A percentile compares a stretch with the other conserved stretches of the same genome.
These are phyloP conservation scores for Tipula unca DNA, from an alignment of 2,888 invertebrate species.

Conservation along the genomic window DNA sequence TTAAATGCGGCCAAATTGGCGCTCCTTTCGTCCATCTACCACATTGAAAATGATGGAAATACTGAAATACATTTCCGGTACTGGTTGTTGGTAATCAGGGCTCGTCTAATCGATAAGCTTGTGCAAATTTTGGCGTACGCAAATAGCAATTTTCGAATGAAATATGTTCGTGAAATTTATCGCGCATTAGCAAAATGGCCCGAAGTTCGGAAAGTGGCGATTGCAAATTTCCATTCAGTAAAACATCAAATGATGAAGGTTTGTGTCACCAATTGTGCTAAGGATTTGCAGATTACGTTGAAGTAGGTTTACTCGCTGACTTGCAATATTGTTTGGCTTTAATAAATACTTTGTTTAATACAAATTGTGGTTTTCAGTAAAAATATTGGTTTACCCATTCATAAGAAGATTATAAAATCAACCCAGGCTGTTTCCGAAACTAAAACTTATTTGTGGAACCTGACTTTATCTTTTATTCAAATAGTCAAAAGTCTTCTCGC, in stretches of 20 bases:
- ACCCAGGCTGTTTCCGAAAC: too few species aligned
- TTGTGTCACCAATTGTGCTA: slow-evolving; percentile 60
- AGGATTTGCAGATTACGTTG: slow-evolving; percentile 49
- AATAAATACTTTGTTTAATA: not conserved
- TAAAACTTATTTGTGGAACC: too few species aligned
- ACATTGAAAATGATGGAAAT: slow-evolving; percentile 57
- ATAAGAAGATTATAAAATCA: too few species aligned
- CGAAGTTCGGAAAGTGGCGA: slow-evolving; percentile 53
- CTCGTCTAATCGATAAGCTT: slow-evolving; percentile 58
- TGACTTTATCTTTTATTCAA: too few species aligned
- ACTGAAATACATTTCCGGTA: slow-evolving; percentile 72
- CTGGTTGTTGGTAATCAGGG: slow-evolving; percentile 68
- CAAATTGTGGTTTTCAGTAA: not conserved
- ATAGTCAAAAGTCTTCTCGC: too few species aligned
- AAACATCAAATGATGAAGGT: slow-evolving; percentile 78
- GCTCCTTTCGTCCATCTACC: slow-evolving; percentile 54
- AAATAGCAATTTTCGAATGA: slow-evolving; percentile 81
- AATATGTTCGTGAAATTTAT: slow-evolving; percentile 82
- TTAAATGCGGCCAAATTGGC: slow-evolving; percentile 48
- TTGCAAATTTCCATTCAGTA: slow-evolving; percentile 62
- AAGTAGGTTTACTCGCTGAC: not conserved
- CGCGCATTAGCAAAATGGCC: slow-evolving; percentile 77
- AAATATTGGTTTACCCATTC: not conserved
- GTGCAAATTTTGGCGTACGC: slow-evolving; percentile 67
- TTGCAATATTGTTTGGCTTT: not conserved